phyloP scores from a whole-genome alignment of 1,140 invertebrate genomes.

The Eurosta solidaginis region DNA sequence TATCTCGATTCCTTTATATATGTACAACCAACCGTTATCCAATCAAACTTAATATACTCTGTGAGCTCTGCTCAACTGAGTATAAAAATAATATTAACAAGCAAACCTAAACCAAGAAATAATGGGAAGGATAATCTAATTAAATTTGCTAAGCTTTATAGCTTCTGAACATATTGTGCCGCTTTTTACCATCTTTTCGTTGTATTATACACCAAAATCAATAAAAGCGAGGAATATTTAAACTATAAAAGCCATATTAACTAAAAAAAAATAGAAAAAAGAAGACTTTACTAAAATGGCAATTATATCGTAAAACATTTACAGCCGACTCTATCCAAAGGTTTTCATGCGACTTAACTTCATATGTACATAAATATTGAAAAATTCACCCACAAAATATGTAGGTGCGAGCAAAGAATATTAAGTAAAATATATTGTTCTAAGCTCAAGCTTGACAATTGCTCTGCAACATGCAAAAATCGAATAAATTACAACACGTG shows the following conservation, averaged over 20 bases:
- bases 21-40: no score
- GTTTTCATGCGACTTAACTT: neutral
- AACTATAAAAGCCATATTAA: neutral
- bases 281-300: neutral
- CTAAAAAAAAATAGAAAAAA: neutral
- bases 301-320: slow-evolving; percentile 30
- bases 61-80: no score
- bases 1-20: no score
- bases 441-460: slow-evolving; percentile 17
- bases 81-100: no score
- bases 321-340: neutral
- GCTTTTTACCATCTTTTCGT: no score
- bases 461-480: slow-evolving; percentile 19
- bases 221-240: no score
- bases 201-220: no score
- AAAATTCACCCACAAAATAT: neutral
- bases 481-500: slow-evolving; percentile 31
- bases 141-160: no score
- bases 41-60: no score
- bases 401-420: neutral
- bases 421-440: neutral
- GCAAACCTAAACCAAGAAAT: no score
- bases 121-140: no score
- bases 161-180: no score
- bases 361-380: neutral